Evolutionary conservation across 2,113 vertebrate genomes (phyloP), one percentile per base, ranked within the genome.

Genomic region (Leptodactylus fuscus): DNA sequence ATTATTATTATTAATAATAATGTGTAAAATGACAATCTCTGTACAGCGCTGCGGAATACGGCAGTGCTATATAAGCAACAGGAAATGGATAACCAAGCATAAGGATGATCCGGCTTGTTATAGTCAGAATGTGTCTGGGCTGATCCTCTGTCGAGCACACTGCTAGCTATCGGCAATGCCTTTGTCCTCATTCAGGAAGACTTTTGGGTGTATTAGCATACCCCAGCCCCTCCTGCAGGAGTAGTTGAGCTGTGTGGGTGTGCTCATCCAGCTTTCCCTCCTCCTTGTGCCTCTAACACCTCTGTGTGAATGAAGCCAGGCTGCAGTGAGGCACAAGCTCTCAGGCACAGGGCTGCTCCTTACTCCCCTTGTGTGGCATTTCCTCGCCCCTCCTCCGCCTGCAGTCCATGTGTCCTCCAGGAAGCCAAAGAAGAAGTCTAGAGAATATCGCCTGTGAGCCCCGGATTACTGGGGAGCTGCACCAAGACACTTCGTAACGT

Each of bases 251-350:
- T 4, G 38, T 46, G 32, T 84, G 38, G 27, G 55, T 10, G 41
- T 53, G 24, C 16, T 22, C 27, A 55, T 29, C 10, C 71, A 13
- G n/a, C 71, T 58, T 46, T 20, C 44, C 3, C 83, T 86, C 84
- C 84, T 71, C 84, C 84, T 69, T 16, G 34, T 53, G 22, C 29
- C 55, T 58, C 16, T 85, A 58, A 79, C 65, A 79, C 74, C 75
- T 79, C 84, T 29, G 49, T 48, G 84, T 86, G 84, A 86, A 86
- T 81, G 84, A 81, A 71, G 38, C 22, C 55, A 49, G 69, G 49
- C 58, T 27, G 73, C 83, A 85, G 46, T 44, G 3, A 70, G 60
- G 34, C 34, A 60, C 15, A 5, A 24, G n/a, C 12, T n/a, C 65
- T 48, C 84, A 81, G 13, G 32, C 29, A 15, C 34, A 44, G 27